Evolutionary conservation across 2,113 vertebrate species (phyloP), one percentile per base, ranked within the genome.

Genomic region (Lepus timidus): DNA sequence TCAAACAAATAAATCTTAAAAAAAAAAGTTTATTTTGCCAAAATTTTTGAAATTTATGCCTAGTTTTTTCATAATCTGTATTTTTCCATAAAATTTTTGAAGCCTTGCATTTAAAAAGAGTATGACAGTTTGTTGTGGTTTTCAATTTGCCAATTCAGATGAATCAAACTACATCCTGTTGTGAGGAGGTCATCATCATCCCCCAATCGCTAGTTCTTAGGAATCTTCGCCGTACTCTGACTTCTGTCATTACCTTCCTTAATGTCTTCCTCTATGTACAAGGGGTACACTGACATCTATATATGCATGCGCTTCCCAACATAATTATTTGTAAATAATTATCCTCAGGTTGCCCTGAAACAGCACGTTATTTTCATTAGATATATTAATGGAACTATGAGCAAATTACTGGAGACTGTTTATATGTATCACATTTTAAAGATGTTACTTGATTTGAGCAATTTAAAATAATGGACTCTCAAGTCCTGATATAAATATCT

Each of bases 121-220:
- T 33, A 89, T 73, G 31, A 81, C 17, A 31, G 5, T 95, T 92
- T 71, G 16, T 19, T 96, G 74, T 92, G 49, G 93, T 88, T 97
- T 82, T 55, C 16, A 7, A 7, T 87, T 85, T 95, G 9, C 51
- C 39, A 51, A 92, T 85, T 95, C 52, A 95, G 88, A 82, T 9
- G 33, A 90, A 27, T 61, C 17, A 9, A 22, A 64, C 67, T 62
- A 58, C 6, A 64, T 11, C 23, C 19, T 3, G 1, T 33, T 91
- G 64, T 93, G 81, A 95, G 55, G 75, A 33, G 92, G 94, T 55
- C 44, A 80, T 80, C 94, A 64, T 62, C 22, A 91, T 81, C 76
- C 93, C 19, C 93, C 88, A 92, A 82, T 62, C 16, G 78, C 16
- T 84, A n/a, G 9, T 82, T 92, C 61, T 87, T 27, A 68, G 44